Evolutionary conservation across 2,888 invertebrate species (phyloP), one percentile per base, ranked within the genome.

Genomic region (Lymantria monacha): DNA sequence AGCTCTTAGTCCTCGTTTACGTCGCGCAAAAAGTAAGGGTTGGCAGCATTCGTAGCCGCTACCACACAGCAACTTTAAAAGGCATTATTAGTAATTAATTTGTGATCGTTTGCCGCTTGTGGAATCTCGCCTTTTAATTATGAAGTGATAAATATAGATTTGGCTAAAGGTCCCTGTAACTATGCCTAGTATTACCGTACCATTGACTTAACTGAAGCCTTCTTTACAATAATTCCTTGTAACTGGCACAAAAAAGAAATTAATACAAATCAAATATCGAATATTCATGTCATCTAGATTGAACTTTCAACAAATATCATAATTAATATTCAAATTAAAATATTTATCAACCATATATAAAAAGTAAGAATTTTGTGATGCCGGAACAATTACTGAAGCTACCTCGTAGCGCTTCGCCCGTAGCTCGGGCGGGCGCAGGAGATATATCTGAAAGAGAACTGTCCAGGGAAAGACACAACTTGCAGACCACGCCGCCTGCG

Each of bases 391-490:
- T 69, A n/a, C 43, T 68, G 15, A 90, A 90, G 69, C 62, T 83
- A 47, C 74, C 82, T 22, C 79, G 83, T 43, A 79, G 78, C 40
- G 81, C 72, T 14, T 85, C 88, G 10, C 87, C 89, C 9, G 80
- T 83, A 15, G 82, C 83, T 9, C 60, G 84, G 42, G 71, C 80
- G 0, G 90, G 90, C 0, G 90, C 86, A 0, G 90, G 90, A 0
- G 90, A 89, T 59, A 88, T 88, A 50, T 87, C 88, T 0, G 88
- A 89, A 55, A 63, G 82, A 31, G 89, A 88, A 51, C 60, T 89
- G 51, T 76, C 80, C n/a, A 59, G 86, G 46, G 89, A 88, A 55
- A 67, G 85, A 15, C 69, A 78, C 49, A 81, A 74, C 36, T 57
- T 89, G 63, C 83, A 81, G 59, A 74, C 79, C 5, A 87, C 88